Evolutionary conservation across 2,113 vertebrate genomes (phyloP).

Genomic region (Deroptyus accipitrinus): DNA sequence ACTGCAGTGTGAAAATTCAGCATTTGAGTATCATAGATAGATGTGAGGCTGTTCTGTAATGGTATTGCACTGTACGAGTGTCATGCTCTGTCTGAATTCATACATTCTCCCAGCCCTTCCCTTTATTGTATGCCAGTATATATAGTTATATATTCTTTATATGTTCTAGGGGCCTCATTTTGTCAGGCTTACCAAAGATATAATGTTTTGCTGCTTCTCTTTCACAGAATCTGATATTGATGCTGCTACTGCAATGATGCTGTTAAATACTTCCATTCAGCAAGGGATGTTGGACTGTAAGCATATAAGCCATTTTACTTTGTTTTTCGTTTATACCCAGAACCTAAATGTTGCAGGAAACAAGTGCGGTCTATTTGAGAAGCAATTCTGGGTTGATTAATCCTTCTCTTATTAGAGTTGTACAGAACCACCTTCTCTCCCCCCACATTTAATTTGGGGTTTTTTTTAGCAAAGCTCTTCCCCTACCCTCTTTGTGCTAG

Average conservation of each 20-base stretch:
- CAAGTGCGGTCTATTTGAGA: background rate
- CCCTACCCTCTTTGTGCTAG: background rate
- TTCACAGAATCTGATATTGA: constrained; percentile 98
- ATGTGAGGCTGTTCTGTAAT: background rate
- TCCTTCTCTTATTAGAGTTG: background rate
- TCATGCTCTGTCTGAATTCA: background rate
- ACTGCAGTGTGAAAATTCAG: background rate
- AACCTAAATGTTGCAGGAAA: background rate
- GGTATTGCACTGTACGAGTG: background rate
- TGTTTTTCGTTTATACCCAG: background rate
- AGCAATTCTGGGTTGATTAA: background rate
- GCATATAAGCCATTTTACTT: constrained; percentile 58
- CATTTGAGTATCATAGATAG: background rate
- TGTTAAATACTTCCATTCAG: constrained; percentile 98
- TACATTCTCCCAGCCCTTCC: background rate
- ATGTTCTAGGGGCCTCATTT: background rate
- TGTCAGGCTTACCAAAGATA: background rate
- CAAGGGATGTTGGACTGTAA: constrained; percentile 96
- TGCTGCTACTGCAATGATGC: constrained; percentile 99
- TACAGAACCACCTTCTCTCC: background rate
- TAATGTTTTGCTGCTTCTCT: constrained; percentile 33
- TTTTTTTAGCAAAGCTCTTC: background rate
- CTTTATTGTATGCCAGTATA: background rate
- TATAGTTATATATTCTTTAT: background rate
- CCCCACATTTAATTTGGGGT: background rate